These are phyloP conservation scores for Drosophila sulfurigaster DNA, from an alignment of 1,140 invertebrate genomes.

Conservation along the genomic window DNA sequence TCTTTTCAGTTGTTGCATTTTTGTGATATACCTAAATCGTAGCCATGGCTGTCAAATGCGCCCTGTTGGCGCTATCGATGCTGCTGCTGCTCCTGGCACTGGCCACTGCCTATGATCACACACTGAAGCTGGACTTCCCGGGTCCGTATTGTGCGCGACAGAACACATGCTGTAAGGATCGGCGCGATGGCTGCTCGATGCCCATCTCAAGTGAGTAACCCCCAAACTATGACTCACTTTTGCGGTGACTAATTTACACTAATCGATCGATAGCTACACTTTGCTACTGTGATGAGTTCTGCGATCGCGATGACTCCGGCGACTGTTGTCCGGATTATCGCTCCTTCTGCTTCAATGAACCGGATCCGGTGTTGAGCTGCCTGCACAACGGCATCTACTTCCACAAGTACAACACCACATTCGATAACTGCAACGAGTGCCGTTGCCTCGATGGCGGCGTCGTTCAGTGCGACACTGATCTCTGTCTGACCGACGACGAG, in stretches of 20 bases:
- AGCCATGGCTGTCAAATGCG: slow-evolving; percentile 52
- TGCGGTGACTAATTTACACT: neutral
- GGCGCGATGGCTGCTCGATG: slow-evolving; percentile 90
- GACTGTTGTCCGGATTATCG: slow-evolving; percentile 96
- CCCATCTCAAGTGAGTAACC: slow-evolving; percentile 87
- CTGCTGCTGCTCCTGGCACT: slow-evolving; percentile 50
- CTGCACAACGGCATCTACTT: slow-evolving; percentile 71
- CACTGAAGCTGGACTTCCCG: slow-evolving; percentile 69
- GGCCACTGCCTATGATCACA: slow-evolving; percentile 66
- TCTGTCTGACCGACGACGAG: slow-evolving; percentile 90
- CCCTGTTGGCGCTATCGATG: slow-evolving; percentile 46
- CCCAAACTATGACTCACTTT: too few species aligned
- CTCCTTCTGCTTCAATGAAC: slow-evolving; percentile 88
- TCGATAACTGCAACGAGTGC: slow-evolving; percentile 92
- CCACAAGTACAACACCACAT: slow-evolving; percentile 71
- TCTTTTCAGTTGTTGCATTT: slow-evolving; percentile 25
- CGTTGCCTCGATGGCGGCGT: slow-evolving; percentile 87
- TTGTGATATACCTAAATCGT: neutral
- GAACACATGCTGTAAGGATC: slow-evolving; percentile 88
- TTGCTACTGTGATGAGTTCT: slow-evolving; percentile 98
- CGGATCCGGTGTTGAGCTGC: slow-evolving; percentile 66
- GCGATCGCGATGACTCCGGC: slow-evolving; percentile 88
- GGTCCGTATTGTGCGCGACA: slow-evolving; percentile 77
- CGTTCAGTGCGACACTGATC: slow-evolving; percentile 89
- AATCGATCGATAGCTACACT: slow-evolving; percentile 87